phyloP scores from a whole-genome alignment of 2,888 invertebrate genomes.

The Abscondita cerata region DNA sequence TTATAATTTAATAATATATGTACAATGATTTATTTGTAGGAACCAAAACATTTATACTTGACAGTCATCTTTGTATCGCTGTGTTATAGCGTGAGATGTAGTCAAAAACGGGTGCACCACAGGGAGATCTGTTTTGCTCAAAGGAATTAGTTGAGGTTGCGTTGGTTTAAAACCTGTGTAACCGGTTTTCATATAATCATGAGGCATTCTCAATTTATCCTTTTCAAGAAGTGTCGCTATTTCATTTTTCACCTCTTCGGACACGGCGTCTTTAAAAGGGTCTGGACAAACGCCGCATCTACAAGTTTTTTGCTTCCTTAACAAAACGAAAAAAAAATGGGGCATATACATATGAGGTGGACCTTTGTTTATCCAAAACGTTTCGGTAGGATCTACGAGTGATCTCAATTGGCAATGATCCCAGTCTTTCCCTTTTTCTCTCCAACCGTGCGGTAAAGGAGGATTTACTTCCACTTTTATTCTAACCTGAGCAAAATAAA shows the following conservation, averaged over 20 bases:
- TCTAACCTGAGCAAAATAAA: slow-evolving; percentile 14
- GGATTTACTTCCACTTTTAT: slow-evolving; percentile 23
- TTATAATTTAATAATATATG: too few relatives aligned
- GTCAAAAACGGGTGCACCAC: slow-evolving; percentile 51
- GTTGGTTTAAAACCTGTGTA: slow-evolving; percentile 54
- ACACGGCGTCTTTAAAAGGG: slow-evolving; percentile 47
- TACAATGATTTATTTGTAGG: too few relatives aligned
- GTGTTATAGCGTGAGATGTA: slow-evolving; percentile 51
- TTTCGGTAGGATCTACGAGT: slow-evolving; percentile 48
- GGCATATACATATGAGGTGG: too few relatives aligned
- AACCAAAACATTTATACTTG: background rate
- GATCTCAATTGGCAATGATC: slow-evolving; percentile 52
- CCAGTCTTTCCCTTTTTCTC: slow-evolving; percentile 50
- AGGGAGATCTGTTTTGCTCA: slow-evolving; percentile 47
- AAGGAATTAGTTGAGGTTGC: slow-evolving; percentile 47
- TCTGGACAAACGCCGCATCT: slow-evolving; percentile 51
- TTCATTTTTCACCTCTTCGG: slow-evolving; percentile 47
- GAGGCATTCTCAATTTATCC: slow-evolving; percentile 52
- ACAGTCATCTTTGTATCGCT: slow-evolving; percentile 17
- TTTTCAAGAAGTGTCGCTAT: slow-evolving; percentile 49
- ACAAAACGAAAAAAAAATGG: too few relatives aligned
- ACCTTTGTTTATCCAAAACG: slow-evolving; percentile 52
- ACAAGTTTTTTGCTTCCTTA: too few relatives aligned
- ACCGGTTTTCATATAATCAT: slow-evolving; percentile 51
- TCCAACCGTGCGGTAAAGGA: slow-evolving; percentile 44